Conservation (phyloP, 2,797 vertebrate genomes). For the Xyrichtys novacula region DNA sequence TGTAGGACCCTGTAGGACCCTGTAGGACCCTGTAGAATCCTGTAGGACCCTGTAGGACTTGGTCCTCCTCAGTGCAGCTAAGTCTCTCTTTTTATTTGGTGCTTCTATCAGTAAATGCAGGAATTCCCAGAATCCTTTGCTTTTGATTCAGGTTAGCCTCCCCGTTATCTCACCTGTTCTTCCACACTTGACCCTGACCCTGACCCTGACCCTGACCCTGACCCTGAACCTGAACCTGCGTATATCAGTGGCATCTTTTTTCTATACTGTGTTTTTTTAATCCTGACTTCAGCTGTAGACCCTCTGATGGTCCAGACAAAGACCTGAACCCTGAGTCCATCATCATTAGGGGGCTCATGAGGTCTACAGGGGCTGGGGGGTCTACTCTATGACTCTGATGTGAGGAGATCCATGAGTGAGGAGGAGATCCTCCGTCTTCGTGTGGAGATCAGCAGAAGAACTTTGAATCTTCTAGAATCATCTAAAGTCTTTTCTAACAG, state of each 20-base stretch:
- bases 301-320: slow-evolving; percentile 12
- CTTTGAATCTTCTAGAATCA: too few relatives aligned
- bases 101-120: not conserved
- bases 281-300: not conserved
- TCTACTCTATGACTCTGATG: slow-evolving; percentile 19
- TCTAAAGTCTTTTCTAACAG: too few relatives aligned
- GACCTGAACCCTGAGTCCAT: not conserved
- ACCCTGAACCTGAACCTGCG: slow-evolving; percentile 15
- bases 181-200: too few relatives aligned
- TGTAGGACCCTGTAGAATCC: not conserved
- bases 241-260: slow-evolving; percentile 57
- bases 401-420: not conserved
- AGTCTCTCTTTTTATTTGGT: not conserved
- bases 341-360: not conserved
- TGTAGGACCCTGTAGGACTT: not conserved
- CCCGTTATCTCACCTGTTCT: too few relatives aligned
- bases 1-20: not conserved
- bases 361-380: not conserved
- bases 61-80: slow-evolving; percentile 24
- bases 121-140: slow-evolving; percentile 19
- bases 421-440: not conserved
- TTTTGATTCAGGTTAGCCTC: slow-evolving; percentile 7
- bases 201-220: slow-evolving; percentile 15
- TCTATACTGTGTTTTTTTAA: slow-evolving; percentile 35
- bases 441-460: too few relatives aligned